phyloP scores from a whole-genome alignment of 2,888 invertebrate genomes.

The Brachynemurus nebulosus region DNA sequence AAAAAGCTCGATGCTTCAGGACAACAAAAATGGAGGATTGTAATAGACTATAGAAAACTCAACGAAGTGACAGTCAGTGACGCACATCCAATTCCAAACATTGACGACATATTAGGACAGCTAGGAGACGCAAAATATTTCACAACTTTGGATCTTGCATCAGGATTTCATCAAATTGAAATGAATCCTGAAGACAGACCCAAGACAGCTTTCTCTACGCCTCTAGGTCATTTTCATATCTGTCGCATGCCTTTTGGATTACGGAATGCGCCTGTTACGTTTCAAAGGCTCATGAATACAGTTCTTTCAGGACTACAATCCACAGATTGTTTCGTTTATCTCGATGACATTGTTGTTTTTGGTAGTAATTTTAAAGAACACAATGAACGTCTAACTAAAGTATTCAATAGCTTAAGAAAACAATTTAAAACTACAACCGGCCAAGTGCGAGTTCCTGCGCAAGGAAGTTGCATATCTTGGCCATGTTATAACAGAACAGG shows the following conservation, averaged over 20 bases:
- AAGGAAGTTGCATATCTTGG: too few species aligned
- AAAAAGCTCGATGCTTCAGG: constrained; percentile 23
- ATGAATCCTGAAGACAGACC: constrained; percentile 20
- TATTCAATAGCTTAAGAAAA: too few species aligned
- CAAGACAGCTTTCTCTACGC: constrained; percentile 27
- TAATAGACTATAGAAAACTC: constrained; percentile 27
- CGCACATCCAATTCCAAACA: constrained; percentile 25
- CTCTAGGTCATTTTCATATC: constrained; percentile 25
- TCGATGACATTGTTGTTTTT: too few species aligned
- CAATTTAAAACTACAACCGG: too few species aligned
- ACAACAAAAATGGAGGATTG: constrained; percentile 24
- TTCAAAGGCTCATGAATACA: too few species aligned
- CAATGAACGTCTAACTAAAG: too few species aligned
- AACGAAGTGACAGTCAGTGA: constrained; percentile 27
- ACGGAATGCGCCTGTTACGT: constrained; percentile 29
- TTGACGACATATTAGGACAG: constrained; percentile 26
- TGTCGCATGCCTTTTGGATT: constrained; percentile 27
- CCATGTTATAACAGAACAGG: too few species aligned
- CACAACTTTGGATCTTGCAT: constrained; percentile 26
- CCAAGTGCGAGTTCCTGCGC: too few species aligned
- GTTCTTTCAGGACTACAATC: too few species aligned
- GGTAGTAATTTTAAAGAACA: too few species aligned
- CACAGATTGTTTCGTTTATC: too few species aligned
- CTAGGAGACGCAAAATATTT: constrained; percentile 26
- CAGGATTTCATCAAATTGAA: constrained; percentile 27